These are phyloP conservation scores for Fissipunctia ypsillon DNA, from an alignment of 2,888 invertebrate species.

Conservation along the genomic window DNA sequence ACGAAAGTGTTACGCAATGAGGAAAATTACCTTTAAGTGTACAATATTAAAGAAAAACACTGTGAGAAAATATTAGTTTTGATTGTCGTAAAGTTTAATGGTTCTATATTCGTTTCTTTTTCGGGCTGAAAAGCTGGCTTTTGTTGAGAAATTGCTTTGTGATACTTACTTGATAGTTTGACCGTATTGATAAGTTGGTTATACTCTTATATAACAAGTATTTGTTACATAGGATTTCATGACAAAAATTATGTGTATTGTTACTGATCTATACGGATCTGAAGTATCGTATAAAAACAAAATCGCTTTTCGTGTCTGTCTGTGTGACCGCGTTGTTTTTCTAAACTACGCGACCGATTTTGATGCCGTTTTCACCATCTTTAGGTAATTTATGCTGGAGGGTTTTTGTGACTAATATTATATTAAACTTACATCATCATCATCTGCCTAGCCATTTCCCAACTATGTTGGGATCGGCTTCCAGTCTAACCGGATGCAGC, in stretches of 20 bases:
- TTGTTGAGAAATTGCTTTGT: neutral
- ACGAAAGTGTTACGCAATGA: neutral
- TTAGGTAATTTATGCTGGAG: no score
- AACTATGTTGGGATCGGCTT: no score
- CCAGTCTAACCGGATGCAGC: no score
- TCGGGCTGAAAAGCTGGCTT: accelerated
- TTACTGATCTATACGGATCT: no score
- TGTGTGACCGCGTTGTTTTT: neutral
- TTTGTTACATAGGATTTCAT: neutral
- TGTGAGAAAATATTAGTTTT: slow-evolving; percentile 2
- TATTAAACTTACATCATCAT: no score
- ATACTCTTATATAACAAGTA: neutral
- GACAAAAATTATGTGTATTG: no score
- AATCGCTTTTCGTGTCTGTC: neutral
- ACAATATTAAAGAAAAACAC: slow-evolving; percentile 6
- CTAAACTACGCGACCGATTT: neutral
- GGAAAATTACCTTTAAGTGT: neutral
- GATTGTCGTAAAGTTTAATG: slow-evolving; percentile 29
- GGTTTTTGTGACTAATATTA: no score
- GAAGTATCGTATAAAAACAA: no score
- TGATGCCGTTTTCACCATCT: neutral
- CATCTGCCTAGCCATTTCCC: no score
- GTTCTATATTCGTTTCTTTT: neutral
- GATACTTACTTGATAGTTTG: neutral
- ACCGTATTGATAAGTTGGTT: neutral